Evolutionary conservation across 2,797 vertebrate species (phyloP).

Genomic region (Rousettus madagascariensis): DNA sequence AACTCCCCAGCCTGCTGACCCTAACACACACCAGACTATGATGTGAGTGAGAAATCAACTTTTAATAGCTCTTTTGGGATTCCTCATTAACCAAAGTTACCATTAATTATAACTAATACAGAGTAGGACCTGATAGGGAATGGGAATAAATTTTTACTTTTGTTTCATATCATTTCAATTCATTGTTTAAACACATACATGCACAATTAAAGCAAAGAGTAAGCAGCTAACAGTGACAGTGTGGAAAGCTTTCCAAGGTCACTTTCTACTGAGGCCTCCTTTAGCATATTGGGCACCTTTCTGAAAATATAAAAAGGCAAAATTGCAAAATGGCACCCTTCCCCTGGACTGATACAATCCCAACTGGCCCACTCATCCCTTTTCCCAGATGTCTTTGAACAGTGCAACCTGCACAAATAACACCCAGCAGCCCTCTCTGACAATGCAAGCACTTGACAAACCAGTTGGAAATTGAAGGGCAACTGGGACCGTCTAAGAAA

Average conservation of each 20-base stretch:
- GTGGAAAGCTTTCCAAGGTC: background rate
- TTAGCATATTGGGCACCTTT: background rate
- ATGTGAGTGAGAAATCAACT: background rate
- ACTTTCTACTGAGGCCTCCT: background rate
- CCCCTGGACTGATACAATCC: background rate
- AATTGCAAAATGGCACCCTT: background rate
- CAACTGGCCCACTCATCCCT: background rate
- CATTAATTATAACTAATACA: background rate
- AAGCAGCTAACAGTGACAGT: background rate
- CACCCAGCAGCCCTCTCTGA: background rate
- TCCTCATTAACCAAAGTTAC: background rate
- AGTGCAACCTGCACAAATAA: background rate
- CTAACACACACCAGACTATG: background rate
- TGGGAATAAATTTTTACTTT: background rate
- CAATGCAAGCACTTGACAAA: background rate
- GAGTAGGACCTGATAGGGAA: background rate
- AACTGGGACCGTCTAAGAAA: background rate
- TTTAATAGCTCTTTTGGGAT: background rate
- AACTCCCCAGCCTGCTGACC: background rate
- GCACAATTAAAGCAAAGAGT: conserved; percentile 5
- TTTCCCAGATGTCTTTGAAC: background rate
- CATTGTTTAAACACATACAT: background rate
- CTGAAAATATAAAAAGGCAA: background rate
- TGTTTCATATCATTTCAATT: background rate
- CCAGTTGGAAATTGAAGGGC: background rate